These are phyloP conservation scores for Amblyjoppa fuscipennis DNA, from an alignment of 2,888 invertebrate species.

Conservation along the genomic window DNA sequence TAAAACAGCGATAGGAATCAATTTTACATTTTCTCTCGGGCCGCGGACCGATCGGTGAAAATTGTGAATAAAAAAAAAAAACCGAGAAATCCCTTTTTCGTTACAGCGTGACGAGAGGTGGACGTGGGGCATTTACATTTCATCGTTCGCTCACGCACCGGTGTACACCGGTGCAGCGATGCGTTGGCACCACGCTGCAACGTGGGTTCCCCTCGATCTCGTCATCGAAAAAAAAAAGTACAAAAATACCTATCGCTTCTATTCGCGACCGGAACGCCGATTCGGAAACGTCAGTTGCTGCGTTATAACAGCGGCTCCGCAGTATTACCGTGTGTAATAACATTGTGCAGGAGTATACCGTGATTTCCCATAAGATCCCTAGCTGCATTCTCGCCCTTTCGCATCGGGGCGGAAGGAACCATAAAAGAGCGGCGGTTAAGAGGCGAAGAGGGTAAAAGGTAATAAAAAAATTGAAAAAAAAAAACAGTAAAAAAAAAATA, in stretches of 20 bases:
- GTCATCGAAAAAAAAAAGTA: slow-evolving; percentile 25
- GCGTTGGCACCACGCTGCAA: slow-evolving; percentile 28
- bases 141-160: slow-evolving; percentile 55
- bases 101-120: slow-evolving; percentile 32
- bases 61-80: slow-evolving; percentile 38
- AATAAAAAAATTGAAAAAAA: neutral
- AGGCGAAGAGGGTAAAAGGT: neutral
- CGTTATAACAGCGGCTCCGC: neutral
- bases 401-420: neutral
- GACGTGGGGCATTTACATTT: slow-evolving; percentile 60
- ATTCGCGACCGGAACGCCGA: slow-evolving; percentile 36
- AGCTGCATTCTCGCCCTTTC: slow-evolving; percentile 1
- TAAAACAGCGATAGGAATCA: slow-evolving; percentile 49
- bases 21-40: slow-evolving; percentile 35
- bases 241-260: slow-evolving; percentile 18
- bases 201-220: neutral
- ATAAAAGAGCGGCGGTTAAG: neutral
- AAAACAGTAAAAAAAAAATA: slow-evolving; percentile 20
- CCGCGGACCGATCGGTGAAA: slow-evolving; percentile 33
- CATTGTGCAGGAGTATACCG: slow-evolving; percentile 23
- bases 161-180: slow-evolving; percentile 49
- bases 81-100: slow-evolving; percentile 42
- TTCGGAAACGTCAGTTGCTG: neutral
- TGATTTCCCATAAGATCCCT: slow-evolving; percentile 47
- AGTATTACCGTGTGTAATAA: slow-evolving; percentile 14